Conservation (phyloP, 2,888 invertebrate species). For the Cephus pulcher region DNA sequence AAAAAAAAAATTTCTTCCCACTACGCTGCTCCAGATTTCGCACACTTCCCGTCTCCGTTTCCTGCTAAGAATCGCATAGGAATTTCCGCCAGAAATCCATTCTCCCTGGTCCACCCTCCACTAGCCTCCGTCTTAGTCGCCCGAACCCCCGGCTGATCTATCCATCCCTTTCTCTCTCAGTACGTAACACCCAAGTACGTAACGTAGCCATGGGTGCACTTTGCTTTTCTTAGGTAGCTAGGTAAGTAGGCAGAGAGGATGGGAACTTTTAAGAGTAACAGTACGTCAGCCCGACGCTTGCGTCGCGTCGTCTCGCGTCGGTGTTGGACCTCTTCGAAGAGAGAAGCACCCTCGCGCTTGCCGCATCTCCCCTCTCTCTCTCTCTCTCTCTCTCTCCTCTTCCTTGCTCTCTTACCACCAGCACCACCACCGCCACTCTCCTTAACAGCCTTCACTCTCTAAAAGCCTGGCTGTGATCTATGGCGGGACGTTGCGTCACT, state of each 20-base stretch:
- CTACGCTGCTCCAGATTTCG: neutral
- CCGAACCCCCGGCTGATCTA: slow-evolving; percentile 9
- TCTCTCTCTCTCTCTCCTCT: slow-evolving; percentile 48
- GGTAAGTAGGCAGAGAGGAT: slow-evolving; percentile 24
- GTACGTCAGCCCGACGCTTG: slow-evolving; percentile 61
- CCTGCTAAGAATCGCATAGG: neutral
- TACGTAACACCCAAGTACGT: neutral
- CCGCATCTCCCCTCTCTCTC: slow-evolving; percentile 17
- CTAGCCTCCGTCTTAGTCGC: slow-evolving; percentile 18
- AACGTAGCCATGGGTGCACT: slow-evolving; percentile 31
- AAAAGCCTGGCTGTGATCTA: slow-evolving; percentile 74
- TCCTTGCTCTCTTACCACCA: slow-evolving; percentile 37
- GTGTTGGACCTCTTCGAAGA: slow-evolving; percentile 8
- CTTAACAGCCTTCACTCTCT: slow-evolving; percentile 72
- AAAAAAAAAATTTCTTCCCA: neutral
- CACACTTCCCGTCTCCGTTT: neutral
- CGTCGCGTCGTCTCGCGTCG: slow-evolving; percentile 19
- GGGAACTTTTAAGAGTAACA: slow-evolving; percentile 60
- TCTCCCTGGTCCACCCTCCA: slow-evolving; percentile 7
- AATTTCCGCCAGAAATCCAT: neutral
- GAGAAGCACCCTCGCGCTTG: slow-evolving; percentile 9
- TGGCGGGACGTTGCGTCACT: slow-evolving; percentile 77
- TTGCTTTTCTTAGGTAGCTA: slow-evolving; percentile 40
- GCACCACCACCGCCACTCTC: slow-evolving; percentile 48
- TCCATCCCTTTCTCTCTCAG: slow-evolving; percentile 13